Conservation (phyloP, 2,797 vertebrate genomes). For the Bothrops alternatus region DNA sequence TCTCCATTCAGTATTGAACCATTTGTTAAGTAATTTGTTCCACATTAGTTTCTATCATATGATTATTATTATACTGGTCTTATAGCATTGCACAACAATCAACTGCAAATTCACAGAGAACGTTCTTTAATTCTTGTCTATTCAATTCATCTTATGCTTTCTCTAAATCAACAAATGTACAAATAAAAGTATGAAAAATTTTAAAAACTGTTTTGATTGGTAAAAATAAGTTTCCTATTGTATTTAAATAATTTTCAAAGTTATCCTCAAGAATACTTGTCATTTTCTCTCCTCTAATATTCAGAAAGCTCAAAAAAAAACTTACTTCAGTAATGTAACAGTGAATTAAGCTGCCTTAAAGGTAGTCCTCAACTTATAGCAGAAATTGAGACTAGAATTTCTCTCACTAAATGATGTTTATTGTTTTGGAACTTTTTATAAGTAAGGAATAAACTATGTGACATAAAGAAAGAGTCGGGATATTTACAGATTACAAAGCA, state of each 20-base stretch:
- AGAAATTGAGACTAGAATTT: background rate
- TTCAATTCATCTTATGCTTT: background rate
- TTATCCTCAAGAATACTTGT: background rate
- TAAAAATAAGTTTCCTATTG: rapidly evolving
- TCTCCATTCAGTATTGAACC: background rate
- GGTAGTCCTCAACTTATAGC: background rate
- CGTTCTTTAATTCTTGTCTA: background rate
- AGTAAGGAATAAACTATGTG: background rate
- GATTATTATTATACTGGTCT: background rate
- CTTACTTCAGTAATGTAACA: background rate
- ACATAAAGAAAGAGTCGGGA: background rate
- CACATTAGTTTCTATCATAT: background rate
- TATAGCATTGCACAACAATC: background rate
- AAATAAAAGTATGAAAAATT: background rate
- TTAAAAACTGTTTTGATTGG: background rate
- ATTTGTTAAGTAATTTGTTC: background rate
- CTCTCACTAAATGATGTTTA: background rate
- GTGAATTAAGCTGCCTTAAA: background rate
- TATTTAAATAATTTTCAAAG: background rate
- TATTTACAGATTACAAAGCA: background rate
- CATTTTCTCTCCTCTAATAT: background rate
- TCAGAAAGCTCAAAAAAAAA: background rate
- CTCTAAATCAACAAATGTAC: background rate
- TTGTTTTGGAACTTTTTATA: rapidly evolving
- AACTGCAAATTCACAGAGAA: background rate